Conservation (phyloP, 2,888 invertebrate genomes). For the Drosophila hawaiiensis region DNA sequence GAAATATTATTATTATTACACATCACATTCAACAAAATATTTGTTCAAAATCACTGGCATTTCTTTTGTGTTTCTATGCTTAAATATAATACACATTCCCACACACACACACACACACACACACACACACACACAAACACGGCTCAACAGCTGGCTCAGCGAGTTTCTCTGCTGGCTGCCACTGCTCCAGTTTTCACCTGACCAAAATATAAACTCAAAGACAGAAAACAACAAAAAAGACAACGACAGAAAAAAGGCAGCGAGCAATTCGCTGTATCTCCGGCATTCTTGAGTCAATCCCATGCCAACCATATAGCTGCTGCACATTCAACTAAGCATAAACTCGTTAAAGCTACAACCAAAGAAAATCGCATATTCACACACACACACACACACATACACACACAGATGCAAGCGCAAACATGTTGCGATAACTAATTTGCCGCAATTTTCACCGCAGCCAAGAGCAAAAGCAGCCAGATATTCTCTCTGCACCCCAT, state of each 20-base stretch:
- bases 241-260: conserved; percentile 1
- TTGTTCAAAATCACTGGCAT: background rate
- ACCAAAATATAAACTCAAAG: conserved; percentile 20
- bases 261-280: conserved; percentile 33
- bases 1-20: background rate
- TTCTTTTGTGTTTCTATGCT: background rate
- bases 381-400: conserved; percentile 13
- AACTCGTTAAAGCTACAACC: conserved; percentile 66
- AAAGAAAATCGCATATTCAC: conserved; percentile 45
- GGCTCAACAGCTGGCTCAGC: conserved; percentile 8
- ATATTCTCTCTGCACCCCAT: conserved; percentile 37
- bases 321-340: conserved; percentile 58
- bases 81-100: background rate
- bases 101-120: background rate
- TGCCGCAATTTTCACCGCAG: conserved; percentile 70
- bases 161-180: conserved; percentile 25
- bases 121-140: background rate
- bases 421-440: conserved; percentile 64
- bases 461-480: conserved; percentile 29
- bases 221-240: conserved; percentile 13
- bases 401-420: conserved; percentile 8
- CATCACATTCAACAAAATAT: background rate
- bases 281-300: conserved; percentile 43
- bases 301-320: conserved; percentile 42
- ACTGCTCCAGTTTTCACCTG: conserved; percentile 67